Evolutionary conservation across 2,113 vertebrate species (phyloP), one percentile per base, ranked within the genome.

Genomic region (Varanus salvator): DNA sequence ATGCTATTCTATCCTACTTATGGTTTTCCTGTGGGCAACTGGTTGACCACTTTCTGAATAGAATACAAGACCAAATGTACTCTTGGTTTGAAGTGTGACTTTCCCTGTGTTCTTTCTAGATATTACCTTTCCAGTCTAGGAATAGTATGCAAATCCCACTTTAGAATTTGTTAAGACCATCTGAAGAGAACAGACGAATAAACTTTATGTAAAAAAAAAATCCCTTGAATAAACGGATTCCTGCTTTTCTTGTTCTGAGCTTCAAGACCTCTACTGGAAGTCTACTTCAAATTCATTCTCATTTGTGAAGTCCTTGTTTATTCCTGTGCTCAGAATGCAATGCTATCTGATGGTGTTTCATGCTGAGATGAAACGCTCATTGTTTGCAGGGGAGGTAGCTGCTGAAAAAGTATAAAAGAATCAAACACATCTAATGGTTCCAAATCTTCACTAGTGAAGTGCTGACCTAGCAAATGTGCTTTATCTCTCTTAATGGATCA

Each of bases 331-430:
- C 91, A 85, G 90, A 95, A 94, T 88, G 86, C 74, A 89, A 72
- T 90, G 87, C 95, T 97, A 95, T 96, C 92, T 96, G 96, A 97
- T 94, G 85, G 92, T 96, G 95, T 96, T 97, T 97, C 96, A 95
- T 87, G 95, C 95, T 95, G 96, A 93, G 96, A 96, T 95, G 91
- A 97, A 97, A 95, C 89, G 92, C 83, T 93, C 93, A 92, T 92
- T 95, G 1, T 94, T 94, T 95, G 93, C 9, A 88, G 94, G 88
- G 3, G 27, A 11, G 12, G 94, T 95, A 96, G 94, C 94, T 95
- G 95, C 95, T 96, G 96, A 96, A 95, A 93, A 96, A 93, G 95
- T 96, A 96, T 92, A 96, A 95, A 96, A 96, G 86, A 88, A 95
- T 94, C 89, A 64, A 90, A 94, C 74, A 89, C 91, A 95, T 96